These are phyloP conservation scores for Scyliorhinus canicula DNA, from an alignment of 2,797 vertebrate genomes.

Conservation along the genomic window DNA sequence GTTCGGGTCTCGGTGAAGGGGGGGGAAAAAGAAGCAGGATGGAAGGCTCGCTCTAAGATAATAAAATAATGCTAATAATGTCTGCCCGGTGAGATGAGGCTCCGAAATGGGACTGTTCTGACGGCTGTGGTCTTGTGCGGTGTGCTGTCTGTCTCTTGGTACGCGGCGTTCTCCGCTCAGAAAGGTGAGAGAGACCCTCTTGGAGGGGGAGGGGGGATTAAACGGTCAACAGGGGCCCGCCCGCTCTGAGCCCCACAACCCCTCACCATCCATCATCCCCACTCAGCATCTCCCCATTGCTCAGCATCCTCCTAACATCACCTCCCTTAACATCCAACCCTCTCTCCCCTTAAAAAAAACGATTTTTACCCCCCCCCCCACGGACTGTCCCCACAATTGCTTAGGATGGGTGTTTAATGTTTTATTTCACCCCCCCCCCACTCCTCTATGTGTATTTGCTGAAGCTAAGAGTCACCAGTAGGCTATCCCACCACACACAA, in stretches of 20 bases:
- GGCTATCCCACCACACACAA: background rate
- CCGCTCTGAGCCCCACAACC: background rate
- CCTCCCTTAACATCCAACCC: background rate
- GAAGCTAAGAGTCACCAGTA: too few species aligned
- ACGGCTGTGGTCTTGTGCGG: conserved; percentile 90
- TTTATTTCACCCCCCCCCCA: background rate
- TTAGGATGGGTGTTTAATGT: background rate
- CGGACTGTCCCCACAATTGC: background rate
- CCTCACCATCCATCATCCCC: background rate
- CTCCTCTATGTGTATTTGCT: background rate
- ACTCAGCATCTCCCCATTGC: background rate
- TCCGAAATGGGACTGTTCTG: conserved; percentile 93
- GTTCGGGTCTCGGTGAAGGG: background rate
- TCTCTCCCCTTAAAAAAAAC: background rate
- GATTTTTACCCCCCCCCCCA: background rate
- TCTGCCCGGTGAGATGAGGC: conserved; percentile 83
- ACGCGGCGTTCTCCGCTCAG: conserved; percentile 89
- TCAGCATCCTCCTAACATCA: background rate
- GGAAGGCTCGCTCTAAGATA: background rate
- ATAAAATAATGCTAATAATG: background rate
- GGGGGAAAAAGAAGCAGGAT: background rate
- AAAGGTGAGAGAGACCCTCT: conserved; percentile 69
- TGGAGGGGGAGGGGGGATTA: background rate
- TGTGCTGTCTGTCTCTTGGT: conserved; percentile 90
- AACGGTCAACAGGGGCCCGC: background rate